These are phyloP conservation scores for Pseudopipra pipra DNA, from an alignment of 2,113 vertebrate genomes.

Conservation along the genomic window DNA sequence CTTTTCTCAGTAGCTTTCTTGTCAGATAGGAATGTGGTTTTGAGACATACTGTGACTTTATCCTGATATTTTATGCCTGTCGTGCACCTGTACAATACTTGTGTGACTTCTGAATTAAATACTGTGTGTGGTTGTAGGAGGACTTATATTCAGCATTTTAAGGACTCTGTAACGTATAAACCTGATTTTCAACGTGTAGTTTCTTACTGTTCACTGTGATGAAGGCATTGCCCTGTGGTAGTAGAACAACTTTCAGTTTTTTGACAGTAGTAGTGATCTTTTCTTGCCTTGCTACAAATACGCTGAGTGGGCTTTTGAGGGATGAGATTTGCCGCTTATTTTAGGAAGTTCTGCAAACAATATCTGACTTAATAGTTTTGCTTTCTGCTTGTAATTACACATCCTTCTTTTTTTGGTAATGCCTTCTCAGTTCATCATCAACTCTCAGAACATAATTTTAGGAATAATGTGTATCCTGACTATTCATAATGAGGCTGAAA, in stretches of 20 bases:
- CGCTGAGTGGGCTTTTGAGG: not conserved
- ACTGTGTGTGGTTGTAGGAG: not conserved
- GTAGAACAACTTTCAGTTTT: not conserved
- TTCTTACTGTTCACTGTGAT: not conserved
- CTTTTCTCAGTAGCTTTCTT: not conserved
- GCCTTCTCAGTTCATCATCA: constrained; percentile 55
- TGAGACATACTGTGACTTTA: not conserved
- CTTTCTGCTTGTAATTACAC: constrained; percentile 60
- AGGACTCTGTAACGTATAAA: not conserved
- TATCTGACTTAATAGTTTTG: constrained; percentile 19
- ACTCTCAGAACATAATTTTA: constrained; percentile 22
- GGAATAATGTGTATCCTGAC: constrained; percentile 19
- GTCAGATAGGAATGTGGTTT: not conserved
- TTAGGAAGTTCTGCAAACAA: constrained; percentile 3
- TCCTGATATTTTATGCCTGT: not conserved
- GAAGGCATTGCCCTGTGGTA: not conserved
- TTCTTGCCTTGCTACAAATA: not conserved
- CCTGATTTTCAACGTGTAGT: not conserved
- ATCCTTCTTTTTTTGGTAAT: constrained; percentile 26
- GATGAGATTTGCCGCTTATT: not conserved
- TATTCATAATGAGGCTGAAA: constrained; percentile 68
- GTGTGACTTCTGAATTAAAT: not conserved
- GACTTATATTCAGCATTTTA: not conserved
- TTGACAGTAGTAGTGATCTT: not conserved
- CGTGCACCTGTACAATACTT: not conserved